Evolutionary conservation across 2,797 vertebrate species (phyloP).

Genomic region (Poeciliopsis infans): DNA sequence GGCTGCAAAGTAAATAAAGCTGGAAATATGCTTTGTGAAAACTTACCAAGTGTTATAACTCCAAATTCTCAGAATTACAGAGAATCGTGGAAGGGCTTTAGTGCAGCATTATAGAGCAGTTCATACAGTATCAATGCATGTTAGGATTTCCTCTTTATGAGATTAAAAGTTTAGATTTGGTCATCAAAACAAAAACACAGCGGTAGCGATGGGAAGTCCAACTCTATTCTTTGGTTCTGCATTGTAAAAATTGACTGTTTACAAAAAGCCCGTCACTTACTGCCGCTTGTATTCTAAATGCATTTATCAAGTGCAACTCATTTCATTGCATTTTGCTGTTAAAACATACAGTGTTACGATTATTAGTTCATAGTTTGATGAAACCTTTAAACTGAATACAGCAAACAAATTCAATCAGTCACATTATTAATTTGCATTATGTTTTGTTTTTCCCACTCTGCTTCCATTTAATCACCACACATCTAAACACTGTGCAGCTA

Average conservation of each 20-base stretch:
- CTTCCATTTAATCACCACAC: no score
- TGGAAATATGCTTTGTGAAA: background rate
- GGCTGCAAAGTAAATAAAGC: background rate
- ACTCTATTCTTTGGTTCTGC: no score
- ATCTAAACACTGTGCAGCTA: background rate
- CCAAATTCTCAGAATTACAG: background rate
- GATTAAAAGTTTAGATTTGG: background rate
- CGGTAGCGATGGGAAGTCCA: background rate
- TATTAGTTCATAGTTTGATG: background rate
- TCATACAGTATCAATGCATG: background rate
- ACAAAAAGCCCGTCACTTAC: no score
- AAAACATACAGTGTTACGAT: no score
- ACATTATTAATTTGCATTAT: no score
- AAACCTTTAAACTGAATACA: background rate
- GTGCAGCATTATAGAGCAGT: background rate
- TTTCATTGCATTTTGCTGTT: no score
- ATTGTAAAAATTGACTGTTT: no score
- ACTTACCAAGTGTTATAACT: background rate
- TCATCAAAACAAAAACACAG: conserved; percentile 1
- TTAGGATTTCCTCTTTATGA: background rate
- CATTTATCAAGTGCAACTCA: no score
- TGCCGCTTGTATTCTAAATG: no score
- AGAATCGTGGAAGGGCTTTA: background rate
- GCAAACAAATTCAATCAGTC: background rate
- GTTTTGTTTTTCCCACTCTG: no score